Evolutionary conservation across 2,113 vertebrate species (phyloP), one percentile per base, ranked within the genome.

Genomic region (Canis aureus): DNA sequence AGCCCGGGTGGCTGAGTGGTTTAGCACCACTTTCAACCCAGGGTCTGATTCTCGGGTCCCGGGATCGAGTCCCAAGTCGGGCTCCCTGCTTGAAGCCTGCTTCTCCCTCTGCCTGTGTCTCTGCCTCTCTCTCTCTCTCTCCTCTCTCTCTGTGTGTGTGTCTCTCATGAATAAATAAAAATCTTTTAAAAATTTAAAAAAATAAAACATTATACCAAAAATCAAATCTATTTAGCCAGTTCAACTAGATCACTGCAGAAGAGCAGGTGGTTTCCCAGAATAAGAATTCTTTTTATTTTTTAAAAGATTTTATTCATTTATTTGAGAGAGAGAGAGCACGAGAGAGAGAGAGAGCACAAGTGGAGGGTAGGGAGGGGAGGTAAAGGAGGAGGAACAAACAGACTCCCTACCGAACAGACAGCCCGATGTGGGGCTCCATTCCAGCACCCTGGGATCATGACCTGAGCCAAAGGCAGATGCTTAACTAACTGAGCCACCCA

Each of bases 221-320:
- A 20, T 57, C 12, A 15, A 69, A 78, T 96, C 17, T 78, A 83
- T 19, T 55, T 80, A 71, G 23, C 38, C 7, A 23, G 32, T 82
- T 78, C 43, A 55, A 32, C 91, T 81, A 83, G 27, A 79, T 5
- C 22, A 35, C 16, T 71, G 35, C 5, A 74, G 43, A 1, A 84
- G 59, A 91, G 55, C 2, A 60, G 23, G 17, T 38, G n/a, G 16
- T 53, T 94, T 32, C 27, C 17, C 38, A 17, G 55, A 91, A 94
- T 91, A 29, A 62, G 84, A 38, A 69, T 97, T 67, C 17, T 95
- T 96, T n/a, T 67, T n/a, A 17, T 67, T 67, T 67, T 67, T 11
- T 32, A n/a, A 8, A n/a, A n/a, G 13, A 67, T 67, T 67, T 67
- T 67, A n/a, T n/a, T 67, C 32, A 67, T 67, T 32, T 67, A n/a